These are phyloP conservation scores for Drosophila rellima DNA, from an alignment of 2,888 invertebrate species.

Conservation along the genomic window DNA sequence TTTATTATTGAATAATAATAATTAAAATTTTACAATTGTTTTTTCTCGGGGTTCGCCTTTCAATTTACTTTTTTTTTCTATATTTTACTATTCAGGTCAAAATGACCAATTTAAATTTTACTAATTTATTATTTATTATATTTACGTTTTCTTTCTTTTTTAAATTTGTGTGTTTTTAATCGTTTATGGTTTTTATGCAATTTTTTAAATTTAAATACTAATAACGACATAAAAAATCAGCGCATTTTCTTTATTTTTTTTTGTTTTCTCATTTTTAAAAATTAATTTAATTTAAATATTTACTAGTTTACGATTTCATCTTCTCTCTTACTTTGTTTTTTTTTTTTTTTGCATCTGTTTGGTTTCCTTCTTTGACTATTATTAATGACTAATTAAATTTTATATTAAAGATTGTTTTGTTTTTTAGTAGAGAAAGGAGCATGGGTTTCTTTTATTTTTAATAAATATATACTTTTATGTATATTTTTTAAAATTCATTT, in stretches of 20 bases:
- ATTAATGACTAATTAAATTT: slow-evolving; percentile 80
- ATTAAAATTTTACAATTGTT: slow-evolving; percentile 78
- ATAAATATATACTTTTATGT: slow-evolving; percentile 77
- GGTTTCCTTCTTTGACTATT: slow-evolving; percentile 66
- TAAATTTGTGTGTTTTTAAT: slow-evolving; percentile 38
- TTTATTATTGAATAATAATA: slow-evolving; percentile 81
- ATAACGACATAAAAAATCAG: slow-evolving; percentile 85
- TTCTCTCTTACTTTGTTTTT: slow-evolving; percentile 48
- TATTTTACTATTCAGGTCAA: slow-evolving; percentile 81
- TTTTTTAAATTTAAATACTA: slow-evolving; percentile 82
- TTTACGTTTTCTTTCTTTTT: slow-evolving; percentile 35
- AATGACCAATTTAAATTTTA: slow-evolving; percentile 80
- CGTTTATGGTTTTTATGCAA: slow-evolving; percentile 66
- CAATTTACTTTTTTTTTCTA: slow-evolving; percentile 66
- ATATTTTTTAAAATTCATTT: slow-evolving; percentile 82
- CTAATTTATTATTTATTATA: slow-evolving; percentile 69
- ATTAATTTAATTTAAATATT: slow-evolving; percentile 77
- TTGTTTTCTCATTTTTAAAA: slow-evolving; percentile 68
- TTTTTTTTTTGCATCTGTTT: slow-evolving; percentile 52
- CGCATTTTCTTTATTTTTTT: slow-evolving; percentile 67
- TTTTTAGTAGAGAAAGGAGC: slow-evolving; percentile 74
- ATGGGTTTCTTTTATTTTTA: slow-evolving; percentile 56
- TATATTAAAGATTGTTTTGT: slow-evolving; percentile 77
- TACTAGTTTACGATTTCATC: slow-evolving; percentile 74
- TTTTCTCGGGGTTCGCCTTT: slow-evolving; percentile 58